Percentiles rank a stretch among this genome's conserved stretches.
These are phyloP conservation scores for Dolichallabes microphthalmus DNA, from an alignment of 2,113 vertebrate species.

Conservation along the genomic window DNA sequence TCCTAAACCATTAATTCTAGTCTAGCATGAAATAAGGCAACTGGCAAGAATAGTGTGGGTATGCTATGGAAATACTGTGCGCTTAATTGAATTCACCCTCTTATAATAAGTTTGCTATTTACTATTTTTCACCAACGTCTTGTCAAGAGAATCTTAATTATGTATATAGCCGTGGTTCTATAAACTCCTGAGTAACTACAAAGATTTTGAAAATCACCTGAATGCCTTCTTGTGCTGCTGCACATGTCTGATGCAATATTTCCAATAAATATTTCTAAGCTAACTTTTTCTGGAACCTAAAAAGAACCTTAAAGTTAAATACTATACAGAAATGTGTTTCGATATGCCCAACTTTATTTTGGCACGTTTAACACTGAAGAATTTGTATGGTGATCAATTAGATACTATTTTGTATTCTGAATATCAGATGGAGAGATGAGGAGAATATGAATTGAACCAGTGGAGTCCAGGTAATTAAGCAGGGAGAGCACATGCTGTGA, in stretches of 20 bases:
- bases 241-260: not conserved
- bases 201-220: not conserved
- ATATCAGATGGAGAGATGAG: not conserved
- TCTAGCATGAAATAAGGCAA: not conserved
- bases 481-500: not conserved
- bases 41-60: not conserved
- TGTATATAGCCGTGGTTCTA: not conserved
- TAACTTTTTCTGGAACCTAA: not conserved
- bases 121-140: not conserved
- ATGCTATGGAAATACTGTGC: not conserved
- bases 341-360: not conserved
- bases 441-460: not conserved
- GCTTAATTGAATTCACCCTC: not conserved
- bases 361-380: not conserved
- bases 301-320: not conserved
- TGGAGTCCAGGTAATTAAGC: not conserved
- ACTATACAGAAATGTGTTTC: not conserved
- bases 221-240: not conserved
- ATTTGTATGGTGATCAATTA: not conserved
- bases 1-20: not conserved
- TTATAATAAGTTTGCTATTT: not conserved
- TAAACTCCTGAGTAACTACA: not conserved
- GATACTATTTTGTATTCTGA: not conserved
- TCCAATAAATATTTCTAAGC: not conserved
- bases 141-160: not conserved